Percentiles rank a stretch among this genome's conserved stretches.
Evolutionary conservation across 2,797 vertebrate species (phyloP).

Genomic region (Semaprochilodus insignis): DNA sequence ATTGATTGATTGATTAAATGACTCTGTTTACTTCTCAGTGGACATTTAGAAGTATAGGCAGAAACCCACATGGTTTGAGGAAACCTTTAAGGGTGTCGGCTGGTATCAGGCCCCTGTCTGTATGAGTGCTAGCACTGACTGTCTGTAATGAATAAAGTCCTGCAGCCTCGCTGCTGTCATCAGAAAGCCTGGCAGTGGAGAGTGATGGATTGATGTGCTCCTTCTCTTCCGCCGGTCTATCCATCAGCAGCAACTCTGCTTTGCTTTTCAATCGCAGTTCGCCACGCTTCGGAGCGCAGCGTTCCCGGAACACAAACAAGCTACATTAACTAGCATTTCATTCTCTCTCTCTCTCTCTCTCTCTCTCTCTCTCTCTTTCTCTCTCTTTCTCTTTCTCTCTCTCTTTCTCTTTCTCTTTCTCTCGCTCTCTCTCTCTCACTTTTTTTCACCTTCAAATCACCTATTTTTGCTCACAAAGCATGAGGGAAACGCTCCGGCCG

Average conservation of each 20-base stretch:
- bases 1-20: no score
- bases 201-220: constrained; percentile 80
- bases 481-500: background rate
- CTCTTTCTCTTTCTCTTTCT: background rate
- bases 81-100: background rate
- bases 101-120: constrained; percentile 3
- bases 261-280: constrained; percentile 68
- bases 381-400: constrained; percentile 10
- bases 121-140: constrained; percentile 48
- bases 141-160: constrained; percentile 69
- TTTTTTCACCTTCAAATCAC: constrained; percentile 50
- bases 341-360: constrained; percentile 5
- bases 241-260: constrained; percentile 73
- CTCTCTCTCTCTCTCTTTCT: constrained; percentile 1
- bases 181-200: constrained; percentile 59
- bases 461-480: constrained; percentile 35
- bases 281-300: constrained; percentile 49
- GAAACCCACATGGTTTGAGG: background rate
- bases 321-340: constrained; percentile 31
- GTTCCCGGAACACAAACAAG: constrained; percentile 11
- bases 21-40: no score
- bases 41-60: background rate
- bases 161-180: constrained; percentile 48
- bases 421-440: background rate
- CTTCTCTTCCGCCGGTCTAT: constrained; percentile 71